phyloP scores from a whole-genome alignment of 1,140 invertebrate species.

The Drosophila orosa region DNA sequence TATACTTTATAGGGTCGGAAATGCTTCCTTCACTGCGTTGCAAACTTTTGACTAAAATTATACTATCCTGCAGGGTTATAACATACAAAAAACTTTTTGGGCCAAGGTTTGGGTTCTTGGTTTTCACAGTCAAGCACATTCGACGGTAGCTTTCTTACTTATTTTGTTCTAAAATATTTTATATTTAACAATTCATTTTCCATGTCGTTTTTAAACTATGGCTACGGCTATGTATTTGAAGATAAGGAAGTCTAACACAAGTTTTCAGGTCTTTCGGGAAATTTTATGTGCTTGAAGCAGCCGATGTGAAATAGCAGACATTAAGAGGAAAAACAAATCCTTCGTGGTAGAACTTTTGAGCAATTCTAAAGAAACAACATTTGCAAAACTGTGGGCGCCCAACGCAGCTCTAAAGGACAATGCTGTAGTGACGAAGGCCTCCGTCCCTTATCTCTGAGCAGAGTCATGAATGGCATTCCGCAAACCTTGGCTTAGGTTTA shows the following conservation, averaged over 20 bases:
- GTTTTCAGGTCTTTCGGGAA: background rate
- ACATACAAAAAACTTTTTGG: no score
- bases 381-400: slow-evolving; percentile 32
- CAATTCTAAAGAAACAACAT: slow-evolving; percentile 65
- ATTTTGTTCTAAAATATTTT: background rate
- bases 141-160: background rate
- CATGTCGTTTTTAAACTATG: background rate
- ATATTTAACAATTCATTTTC: background rate
- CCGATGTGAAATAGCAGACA: slow-evolving; percentile 1
- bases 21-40: no score
- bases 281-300: background rate
- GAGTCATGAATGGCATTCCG: slow-evolving; percentile 66
- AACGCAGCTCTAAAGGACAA: slow-evolving; percentile 20
- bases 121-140: no score
- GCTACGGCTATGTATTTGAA: background rate
- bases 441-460: slow-evolving; percentile 50
- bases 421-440: slow-evolving; percentile 10
- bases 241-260: background rate
- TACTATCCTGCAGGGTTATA: no score
- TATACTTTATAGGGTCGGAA: no score
- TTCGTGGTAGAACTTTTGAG: slow-evolving; percentile 42
- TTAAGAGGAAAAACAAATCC: slow-evolving; percentile 21
- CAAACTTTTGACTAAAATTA: no score
- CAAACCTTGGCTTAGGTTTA: slow-evolving; percentile 68
- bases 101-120: no score